Evolutionary conservation across 2,888 invertebrate species (phyloP), one percentile per base, ranked within the genome.

Genomic region (Holacanthella duospinosa): DNA sequence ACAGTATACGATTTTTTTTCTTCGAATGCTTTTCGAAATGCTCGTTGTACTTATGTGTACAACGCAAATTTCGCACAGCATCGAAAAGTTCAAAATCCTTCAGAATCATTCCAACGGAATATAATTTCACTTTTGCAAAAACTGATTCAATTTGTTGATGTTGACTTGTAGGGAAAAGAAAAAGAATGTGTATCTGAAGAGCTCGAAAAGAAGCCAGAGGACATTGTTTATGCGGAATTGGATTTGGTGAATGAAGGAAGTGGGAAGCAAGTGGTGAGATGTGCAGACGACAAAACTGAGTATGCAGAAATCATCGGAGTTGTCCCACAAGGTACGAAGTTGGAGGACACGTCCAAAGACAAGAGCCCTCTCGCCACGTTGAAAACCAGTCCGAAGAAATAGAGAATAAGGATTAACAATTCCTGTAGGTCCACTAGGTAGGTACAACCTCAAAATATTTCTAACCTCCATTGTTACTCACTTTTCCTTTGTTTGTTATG

Each of bases 221-320:
- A 71, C 44, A 68, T 72, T 64, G 72, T 72, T 2, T 72, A 72
- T 56, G 69, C 70, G 12, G 72, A 72, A 56, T 60, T 71, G 56
- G 72, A 70, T 60, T 59, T 69, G 25, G 66, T 68, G 12, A 60
- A 66, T n/a, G 68, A 64, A 28, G 62, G 53, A 27, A 59, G 58
- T 36, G 68, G 67, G 19, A 65, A 63, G 48, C 59, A 48, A 21
- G 48, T 48, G 4, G 48, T 48, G 21, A 9, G 48, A 48, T 21
- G 12, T 21, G 48, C 48, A 9, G 48, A 48, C 21, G 48, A 48
- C n/a, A 48, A 48, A 21, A 48, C 48, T 21, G 48, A 48, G 21
- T 48, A 48, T 48, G 48, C 43, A 43, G 58, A 29, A 61, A 48
- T 48, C 21, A 21, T 48, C 25, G 26, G 55, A 4, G 29, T 55